Percentiles rank a stretch among this genome's conserved stretches.
These are phyloP conservation scores for Ciconia stormi DNA, from an alignment of 2,113 vertebrate species.

Conservation along the genomic window DNA sequence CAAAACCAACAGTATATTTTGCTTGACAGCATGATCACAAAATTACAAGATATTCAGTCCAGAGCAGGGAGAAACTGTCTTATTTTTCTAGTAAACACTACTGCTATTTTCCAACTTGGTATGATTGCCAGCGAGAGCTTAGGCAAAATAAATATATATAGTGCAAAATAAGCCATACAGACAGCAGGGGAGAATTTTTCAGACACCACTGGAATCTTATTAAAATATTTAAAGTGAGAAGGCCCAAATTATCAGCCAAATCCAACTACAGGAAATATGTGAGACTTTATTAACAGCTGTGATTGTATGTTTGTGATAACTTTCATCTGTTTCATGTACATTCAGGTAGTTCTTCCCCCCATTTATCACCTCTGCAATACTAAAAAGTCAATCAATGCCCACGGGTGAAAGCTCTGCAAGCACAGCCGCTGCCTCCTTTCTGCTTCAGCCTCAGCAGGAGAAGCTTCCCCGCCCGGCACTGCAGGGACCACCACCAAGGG, in stretches of 20 bases:
- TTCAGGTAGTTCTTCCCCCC: neutral
- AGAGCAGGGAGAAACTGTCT: neutral
- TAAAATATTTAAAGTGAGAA: constrained; percentile 9
- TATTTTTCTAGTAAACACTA: constrained; percentile 1
- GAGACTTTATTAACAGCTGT: neutral
- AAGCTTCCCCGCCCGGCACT: neutral
- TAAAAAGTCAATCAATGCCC: neutral
- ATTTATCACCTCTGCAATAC: neutral
- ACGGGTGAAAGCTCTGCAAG: neutral
- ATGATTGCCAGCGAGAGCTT: neutral
- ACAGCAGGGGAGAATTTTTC: neutral
- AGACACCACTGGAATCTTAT: neutral
- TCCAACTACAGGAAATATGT: neutral
- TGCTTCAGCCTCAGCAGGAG: neutral
- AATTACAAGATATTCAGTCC: neutral
- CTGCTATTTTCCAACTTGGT: neutral
- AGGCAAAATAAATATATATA: neutral
- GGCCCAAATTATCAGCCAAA: neutral
- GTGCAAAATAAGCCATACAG: neutral
- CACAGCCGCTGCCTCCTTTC: neutral
- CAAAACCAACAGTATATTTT: neutral
- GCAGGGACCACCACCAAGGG: constrained; percentile 31
- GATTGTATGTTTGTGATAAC: neutral
- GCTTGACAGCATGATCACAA: neutral
- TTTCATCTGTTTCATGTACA: neutral